A percentile compares a stretch with the other conserved stretches of the same genome.
These are phyloP conservation scores for Falco cherrug DNA, from an alignment of 2,797 vertebrate genomes.

Conservation along the genomic window DNA sequence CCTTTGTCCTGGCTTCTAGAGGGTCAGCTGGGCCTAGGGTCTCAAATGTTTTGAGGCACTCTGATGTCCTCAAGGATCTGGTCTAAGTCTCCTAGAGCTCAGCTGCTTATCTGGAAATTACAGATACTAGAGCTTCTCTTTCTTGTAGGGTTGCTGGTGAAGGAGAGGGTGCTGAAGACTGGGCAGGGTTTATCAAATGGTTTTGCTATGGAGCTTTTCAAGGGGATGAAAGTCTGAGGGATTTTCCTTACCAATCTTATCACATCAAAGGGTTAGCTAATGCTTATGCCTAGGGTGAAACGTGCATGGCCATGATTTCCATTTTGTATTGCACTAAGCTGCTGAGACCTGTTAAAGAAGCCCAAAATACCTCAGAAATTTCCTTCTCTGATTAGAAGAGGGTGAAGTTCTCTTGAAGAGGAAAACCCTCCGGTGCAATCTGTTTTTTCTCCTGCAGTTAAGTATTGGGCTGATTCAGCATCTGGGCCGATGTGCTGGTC, in stretches of 20 bases:
- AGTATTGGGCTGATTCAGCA: conserved; percentile 56
- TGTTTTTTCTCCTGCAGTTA: conserved; percentile 22
- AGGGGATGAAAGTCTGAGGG: background rate
- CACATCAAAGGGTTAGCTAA: background rate
- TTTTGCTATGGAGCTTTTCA: background rate
- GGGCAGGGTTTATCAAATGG: background rate
- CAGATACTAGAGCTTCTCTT: background rate
- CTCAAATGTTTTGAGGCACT: background rate
- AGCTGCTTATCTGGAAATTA: background rate
- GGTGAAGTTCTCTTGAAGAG: conserved; percentile 34
- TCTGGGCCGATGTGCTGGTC: background rate
- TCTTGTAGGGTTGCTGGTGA: background rate
- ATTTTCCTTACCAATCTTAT: background rate
- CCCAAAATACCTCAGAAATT: conserved; percentile 3
- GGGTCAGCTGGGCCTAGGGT: accelerated
- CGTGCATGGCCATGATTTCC: background rate
- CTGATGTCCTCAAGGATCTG: background rate
- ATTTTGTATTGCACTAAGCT: background rate
- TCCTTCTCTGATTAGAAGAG: background rate
- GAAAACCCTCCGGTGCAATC: background rate
- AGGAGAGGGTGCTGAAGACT: background rate
- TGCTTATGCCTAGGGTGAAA: background rate
- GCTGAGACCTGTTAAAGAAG: background rate
- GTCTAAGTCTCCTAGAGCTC: background rate
- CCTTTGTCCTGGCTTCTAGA: background rate